Evolutionary conservation across 2,888 invertebrate species (phyloP).

Genomic region (Lasioglossum vierecki): DNA sequence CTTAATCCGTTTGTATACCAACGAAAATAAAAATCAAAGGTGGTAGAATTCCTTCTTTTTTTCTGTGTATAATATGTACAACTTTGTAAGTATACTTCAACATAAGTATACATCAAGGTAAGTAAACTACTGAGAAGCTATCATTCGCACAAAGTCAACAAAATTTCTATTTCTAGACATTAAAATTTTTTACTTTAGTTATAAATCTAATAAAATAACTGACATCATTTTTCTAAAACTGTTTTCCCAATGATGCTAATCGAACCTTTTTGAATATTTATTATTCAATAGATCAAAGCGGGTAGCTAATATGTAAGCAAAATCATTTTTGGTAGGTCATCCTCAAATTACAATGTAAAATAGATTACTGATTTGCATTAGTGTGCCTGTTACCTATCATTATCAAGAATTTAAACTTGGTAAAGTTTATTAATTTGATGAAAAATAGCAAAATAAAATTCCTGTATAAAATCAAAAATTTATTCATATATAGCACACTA

Average conservation of each 20-base stretch:
- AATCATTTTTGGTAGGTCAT: constrained; percentile 37
- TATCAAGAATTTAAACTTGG: not conserved
- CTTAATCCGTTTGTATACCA: constrained; percentile 41
- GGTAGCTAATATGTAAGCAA: constrained; percentile 39
- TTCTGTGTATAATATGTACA: constrained; percentile 56
- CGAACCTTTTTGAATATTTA: constrained; percentile 24
- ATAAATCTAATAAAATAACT: constrained; percentile 14
- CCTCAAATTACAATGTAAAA: constrained; percentile 28
- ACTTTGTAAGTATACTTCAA: constrained; percentile 39
- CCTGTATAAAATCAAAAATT: not conserved
- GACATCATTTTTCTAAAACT: constrained; percentile 1
- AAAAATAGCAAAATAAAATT: not conserved
- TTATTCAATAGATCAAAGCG: constrained; percentile 36
- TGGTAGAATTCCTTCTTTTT: constrained; percentile 27
- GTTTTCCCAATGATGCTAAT: not conserved
- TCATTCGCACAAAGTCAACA: constrained; percentile 40
- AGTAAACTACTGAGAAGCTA: constrained; percentile 55
- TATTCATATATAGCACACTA: not conserved
- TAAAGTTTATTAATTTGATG: not conserved
- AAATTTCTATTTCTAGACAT: constrained; percentile 24
- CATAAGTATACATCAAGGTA: constrained; percentile 47
- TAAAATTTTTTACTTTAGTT: constrained; percentile 11
- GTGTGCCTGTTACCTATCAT: not conserved
- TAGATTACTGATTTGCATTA: not conserved
- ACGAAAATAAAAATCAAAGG: constrained; percentile 43